These are phyloP conservation scores for Elaphurus davidianus DNA, from an alignment of 2,113 vertebrate species.

Conservation along the genomic window DNA sequence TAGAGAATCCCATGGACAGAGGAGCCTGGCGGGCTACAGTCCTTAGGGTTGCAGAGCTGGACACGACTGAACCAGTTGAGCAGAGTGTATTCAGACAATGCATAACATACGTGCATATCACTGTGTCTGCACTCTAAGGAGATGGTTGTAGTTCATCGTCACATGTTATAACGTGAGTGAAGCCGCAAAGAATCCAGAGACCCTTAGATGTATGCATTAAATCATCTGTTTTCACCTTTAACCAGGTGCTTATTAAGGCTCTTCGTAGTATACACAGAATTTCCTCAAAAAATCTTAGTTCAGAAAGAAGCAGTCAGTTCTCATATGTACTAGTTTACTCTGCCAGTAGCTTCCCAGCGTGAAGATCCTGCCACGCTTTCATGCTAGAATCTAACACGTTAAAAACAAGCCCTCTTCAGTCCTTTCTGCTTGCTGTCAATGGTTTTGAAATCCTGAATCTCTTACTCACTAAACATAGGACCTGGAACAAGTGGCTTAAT, in stretches of 20 bases:
- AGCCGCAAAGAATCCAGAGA: neutral
- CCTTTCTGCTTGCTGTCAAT: neutral
- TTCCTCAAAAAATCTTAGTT: neutral
- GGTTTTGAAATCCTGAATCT: neutral
- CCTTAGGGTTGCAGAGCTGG: neutral
- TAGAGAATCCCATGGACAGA: neutral
- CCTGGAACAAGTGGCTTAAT: neutral
- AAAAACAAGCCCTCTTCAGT: neutral
- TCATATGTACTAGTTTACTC: neutral
- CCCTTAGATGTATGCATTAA: neutral
- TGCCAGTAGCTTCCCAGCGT: neutral
- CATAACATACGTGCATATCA: neutral
- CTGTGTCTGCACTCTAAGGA: neutral
- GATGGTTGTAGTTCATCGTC: neutral
- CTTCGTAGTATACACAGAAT: neutral
- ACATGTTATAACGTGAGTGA: neutral
- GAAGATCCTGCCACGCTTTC: neutral
- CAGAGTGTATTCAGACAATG: neutral
- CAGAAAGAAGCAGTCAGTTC: neutral
- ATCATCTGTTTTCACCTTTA: neutral
- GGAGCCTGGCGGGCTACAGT: accelerated
- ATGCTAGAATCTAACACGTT: neutral
- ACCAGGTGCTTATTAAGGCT: neutral
- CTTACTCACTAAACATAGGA: neutral
- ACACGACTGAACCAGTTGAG: neutral